phyloP scores from a whole-genome alignment of 1,140 invertebrate species.

The Drosophila trapezifrons region DNA sequence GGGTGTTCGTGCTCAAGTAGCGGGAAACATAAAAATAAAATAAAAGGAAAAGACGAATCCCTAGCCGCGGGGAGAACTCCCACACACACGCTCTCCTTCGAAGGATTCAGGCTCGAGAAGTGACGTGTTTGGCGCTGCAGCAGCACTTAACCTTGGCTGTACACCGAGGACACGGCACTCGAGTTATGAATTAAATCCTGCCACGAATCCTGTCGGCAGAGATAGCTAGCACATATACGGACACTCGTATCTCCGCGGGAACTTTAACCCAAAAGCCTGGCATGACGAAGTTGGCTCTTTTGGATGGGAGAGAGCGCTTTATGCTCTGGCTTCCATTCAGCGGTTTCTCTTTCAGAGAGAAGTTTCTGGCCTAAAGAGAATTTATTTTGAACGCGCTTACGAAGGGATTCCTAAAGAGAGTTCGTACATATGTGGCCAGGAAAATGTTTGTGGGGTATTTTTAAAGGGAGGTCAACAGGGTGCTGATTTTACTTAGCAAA shows the following conservation, averaged over 20 bases:
- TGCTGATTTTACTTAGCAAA: neutral
- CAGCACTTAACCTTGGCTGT: conserved; percentile 78
- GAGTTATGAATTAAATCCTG: conserved; percentile 80
- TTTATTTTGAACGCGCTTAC: neutral
- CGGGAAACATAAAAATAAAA: conserved; percentile 45
- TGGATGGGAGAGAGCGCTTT: conserved; percentile 29
- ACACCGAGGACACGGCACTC: conserved; percentile 77
- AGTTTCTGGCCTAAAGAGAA: conserved; percentile 20
- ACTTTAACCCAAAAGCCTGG: conserved; percentile 65
- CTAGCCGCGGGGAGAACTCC: conserved; percentile 22
- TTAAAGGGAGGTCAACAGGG: neutral
- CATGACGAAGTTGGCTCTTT: conserved; percentile 15
- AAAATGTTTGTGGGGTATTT: conserved; percentile 31
- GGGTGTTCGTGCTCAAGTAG: conserved; percentile 70
- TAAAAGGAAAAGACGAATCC: conserved; percentile 36
- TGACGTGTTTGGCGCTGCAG: conserved; percentile 66
- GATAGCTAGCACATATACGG: conserved; percentile 29
- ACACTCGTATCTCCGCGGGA: conserved; percentile 39
- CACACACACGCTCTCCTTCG: conserved; percentile 4
- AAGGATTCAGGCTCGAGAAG: conserved; percentile 38
- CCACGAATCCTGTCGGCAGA: conserved; percentile 57
- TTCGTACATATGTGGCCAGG: neutral
- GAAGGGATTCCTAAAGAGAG: conserved; percentile 1
- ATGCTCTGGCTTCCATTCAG: conserved; percentile 58
- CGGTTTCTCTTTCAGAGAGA: conserved; percentile 28